Percentiles rank a stretch among this genome's conserved stretches.
These are phyloP conservation scores for Nasonovia ribisnigri DNA, from an alignment of 2,888 invertebrate species.

Conservation along the genomic window DNA sequence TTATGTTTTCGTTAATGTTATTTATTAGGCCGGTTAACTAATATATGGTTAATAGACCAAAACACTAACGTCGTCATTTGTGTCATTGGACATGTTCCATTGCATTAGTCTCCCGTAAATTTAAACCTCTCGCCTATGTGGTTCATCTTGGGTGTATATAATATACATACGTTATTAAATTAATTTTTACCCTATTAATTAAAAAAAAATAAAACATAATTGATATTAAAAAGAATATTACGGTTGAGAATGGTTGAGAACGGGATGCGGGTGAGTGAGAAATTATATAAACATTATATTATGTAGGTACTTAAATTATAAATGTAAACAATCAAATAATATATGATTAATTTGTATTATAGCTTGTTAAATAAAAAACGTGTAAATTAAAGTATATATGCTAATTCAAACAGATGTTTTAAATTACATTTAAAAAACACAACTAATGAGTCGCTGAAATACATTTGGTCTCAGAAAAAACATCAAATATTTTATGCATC, in stretches of 20 bases:
- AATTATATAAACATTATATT: slow-evolving; percentile 13
- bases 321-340: slow-evolving; percentile 36
- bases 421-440: slow-evolving; percentile 38
- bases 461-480: slow-evolving; percentile 19
- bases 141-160: background rate
- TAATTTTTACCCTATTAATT: slow-evolving; percentile 50
- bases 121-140: slow-evolving; percentile 38
- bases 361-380: background rate
- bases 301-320: background rate
- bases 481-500: slow-evolving; percentile 28
- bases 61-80: slow-evolving; percentile 64
- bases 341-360: slow-evolving; percentile 24
- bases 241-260: no score
- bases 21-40: slow-evolving; percentile 63
- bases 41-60: slow-evolving; percentile 64
- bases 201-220: slow-evolving; percentile 39
- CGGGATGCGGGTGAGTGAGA: background rate
- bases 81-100: slow-evolving; percentile 64
- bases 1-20: slow-evolving; percentile 63
- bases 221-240: background rate
- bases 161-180: slow-evolving; percentile 38
- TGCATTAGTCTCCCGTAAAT: slow-evolving; percentile 54
- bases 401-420: slow-evolving; percentile 45
- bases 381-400: slow-evolving; percentile 23
- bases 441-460: slow-evolving; percentile 34